Evolutionary conservation across 2,888 invertebrate species (phyloP).

Genomic region (Oligia latruncula): DNA sequence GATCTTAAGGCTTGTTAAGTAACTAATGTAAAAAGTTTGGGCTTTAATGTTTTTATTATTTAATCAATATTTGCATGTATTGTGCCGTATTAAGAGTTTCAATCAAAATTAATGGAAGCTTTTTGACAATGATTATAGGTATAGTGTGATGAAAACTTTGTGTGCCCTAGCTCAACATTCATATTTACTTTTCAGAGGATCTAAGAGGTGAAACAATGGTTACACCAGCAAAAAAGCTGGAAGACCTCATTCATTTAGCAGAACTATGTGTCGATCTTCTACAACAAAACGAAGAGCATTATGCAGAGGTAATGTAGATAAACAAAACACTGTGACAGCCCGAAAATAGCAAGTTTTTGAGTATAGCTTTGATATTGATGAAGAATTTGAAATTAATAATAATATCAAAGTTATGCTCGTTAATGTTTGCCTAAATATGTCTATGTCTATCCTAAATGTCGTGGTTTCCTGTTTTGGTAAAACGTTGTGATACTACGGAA

Average conservation of each 20-base stretch:
- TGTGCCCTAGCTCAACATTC: background rate
- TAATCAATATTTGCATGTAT: background rate
- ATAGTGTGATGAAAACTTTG: background rate
- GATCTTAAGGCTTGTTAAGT: background rate
- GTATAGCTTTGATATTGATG: slow-evolving; percentile 49
- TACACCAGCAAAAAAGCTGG: slow-evolving; percentile 96
- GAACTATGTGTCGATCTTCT: slow-evolving; percentile 99
- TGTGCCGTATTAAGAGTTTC: background rate
- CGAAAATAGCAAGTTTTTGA: slow-evolving; percentile 67
- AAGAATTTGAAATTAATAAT: background rate
- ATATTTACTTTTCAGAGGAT: slow-evolving; percentile 90
- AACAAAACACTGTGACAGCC: slow-evolving; percentile 41
- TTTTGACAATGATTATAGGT: background rate
- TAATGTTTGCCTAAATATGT: slow-evolving; percentile 71
- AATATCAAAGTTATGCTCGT: slow-evolving; percentile 66
- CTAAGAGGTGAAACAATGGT: slow-evolving; percentile 95
- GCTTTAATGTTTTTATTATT: no score
- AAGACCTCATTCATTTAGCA: slow-evolving; percentile 98
- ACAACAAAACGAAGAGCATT: slow-evolving; percentile 99
- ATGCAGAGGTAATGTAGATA: slow-evolving; percentile 95
- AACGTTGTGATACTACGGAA: slow-evolving; percentile 71
- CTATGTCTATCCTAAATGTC: slow-evolving; percentile 81
- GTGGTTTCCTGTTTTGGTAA: slow-evolving; percentile 78
- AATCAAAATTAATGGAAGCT: background rate
- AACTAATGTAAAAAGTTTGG: background rate